Conservation (phyloP, 2,888 invertebrate genomes). For the Enchytraeus crypticus region DNA sequence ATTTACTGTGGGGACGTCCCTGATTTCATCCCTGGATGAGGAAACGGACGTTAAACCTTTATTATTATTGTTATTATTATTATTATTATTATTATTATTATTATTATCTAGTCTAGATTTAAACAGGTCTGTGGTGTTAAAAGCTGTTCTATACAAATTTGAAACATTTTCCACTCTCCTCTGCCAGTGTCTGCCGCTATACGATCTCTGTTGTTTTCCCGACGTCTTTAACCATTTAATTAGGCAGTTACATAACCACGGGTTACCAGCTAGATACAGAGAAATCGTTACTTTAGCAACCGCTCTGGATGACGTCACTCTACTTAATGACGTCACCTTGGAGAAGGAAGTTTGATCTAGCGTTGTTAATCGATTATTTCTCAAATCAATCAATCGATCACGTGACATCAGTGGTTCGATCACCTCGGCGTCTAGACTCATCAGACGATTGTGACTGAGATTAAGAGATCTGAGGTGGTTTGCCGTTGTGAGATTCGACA, state of each 20-base stretch:
- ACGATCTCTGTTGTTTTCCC: too few species aligned
- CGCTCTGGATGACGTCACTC: neutral
- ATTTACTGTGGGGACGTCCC: too few species aligned
- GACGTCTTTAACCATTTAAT: conserved; percentile 21
- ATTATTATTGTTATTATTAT: too few species aligned
- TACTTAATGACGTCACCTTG: neutral
- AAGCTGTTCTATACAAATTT: too few species aligned
- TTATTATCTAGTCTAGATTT: too few species aligned
- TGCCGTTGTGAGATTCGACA: neutral
- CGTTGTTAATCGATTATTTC: conserved; percentile 16
- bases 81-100: too few species aligned
- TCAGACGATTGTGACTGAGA: conserved; percentile 20
- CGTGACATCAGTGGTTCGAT: conserved; percentile 14
- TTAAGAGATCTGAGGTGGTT: too few species aligned
- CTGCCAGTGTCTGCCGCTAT: conserved; percentile 3
- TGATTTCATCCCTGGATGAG: too few species aligned
- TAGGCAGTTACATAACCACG: conserved; percentile 23
- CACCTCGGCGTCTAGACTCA: conserved; percentile 8
- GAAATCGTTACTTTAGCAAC: neutral
- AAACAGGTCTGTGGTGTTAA: too few species aligned
- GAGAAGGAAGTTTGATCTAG: conserved; percentile 13
- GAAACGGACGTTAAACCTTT: too few species aligned
- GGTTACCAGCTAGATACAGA: conserved; percentile 15
- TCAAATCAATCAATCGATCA: conserved; percentile 12
- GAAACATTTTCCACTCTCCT: too few species aligned